Conservation (phyloP, 2,797 vertebrate species). For the Mus minutoides region DNA sequence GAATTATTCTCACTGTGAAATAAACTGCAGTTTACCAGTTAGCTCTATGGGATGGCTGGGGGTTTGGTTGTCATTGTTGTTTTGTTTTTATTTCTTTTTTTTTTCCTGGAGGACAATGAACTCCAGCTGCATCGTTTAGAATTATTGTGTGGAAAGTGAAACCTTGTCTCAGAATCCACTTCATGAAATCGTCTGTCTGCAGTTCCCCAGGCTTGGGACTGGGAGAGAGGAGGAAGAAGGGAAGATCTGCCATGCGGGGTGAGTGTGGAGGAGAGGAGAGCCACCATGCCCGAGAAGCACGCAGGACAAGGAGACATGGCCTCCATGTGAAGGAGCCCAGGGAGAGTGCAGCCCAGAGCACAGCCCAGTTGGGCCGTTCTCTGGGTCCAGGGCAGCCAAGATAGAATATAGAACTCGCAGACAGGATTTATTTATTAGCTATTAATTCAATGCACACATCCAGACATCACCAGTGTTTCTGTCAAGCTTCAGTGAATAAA, state of each 20-base stretch:
- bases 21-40: background rate
- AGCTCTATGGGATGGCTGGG: background rate
- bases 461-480: background rate
- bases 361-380: background rate
- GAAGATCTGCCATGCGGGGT: too few relatives aligned
- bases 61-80: background rate
- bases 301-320: background rate
- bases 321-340: background rate
- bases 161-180: background rate
- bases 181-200: background rate
- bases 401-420: background rate
- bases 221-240: background rate
- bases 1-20: too few relatives aligned
- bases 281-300: background rate
- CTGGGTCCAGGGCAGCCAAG: background rate
- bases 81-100: background rate
- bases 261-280: background rate
- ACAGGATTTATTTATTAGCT: background rate
- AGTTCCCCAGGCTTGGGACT: background rate
- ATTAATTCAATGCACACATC: background rate
- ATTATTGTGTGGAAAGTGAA: background rate
- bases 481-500: background rate
- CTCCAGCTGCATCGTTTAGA: background rate
- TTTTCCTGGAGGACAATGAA: background rate
- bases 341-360: background rate